phyloP scores from a whole-genome alignment of 1,140 invertebrate genomes.

The Hycleus phaleratus region DNA sequence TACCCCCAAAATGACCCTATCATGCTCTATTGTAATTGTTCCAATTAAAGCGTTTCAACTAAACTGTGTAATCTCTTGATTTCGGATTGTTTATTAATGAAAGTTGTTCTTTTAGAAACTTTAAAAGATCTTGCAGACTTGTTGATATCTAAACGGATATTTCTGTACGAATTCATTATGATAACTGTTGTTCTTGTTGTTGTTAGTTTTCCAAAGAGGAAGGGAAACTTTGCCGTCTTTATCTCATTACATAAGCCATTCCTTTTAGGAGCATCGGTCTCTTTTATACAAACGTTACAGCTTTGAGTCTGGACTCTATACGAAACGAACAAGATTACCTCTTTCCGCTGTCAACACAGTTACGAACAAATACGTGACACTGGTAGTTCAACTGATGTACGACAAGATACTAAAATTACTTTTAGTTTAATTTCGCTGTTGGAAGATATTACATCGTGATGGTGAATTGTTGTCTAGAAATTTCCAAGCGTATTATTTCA shows the following conservation, averaged over 20 bases:
- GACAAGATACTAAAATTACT: constrained; percentile 1
- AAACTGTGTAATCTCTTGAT: no score
- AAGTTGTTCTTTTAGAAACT: neutral
- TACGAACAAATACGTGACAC: constrained; percentile 12
- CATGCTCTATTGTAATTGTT: no score
- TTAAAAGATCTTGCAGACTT: no score
- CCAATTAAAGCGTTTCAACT: no score
- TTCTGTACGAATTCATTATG: no score
- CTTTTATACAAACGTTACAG: neutral
- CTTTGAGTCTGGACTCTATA: constrained; percentile 12
- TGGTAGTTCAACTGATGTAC: neutral
- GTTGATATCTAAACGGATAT: no score
- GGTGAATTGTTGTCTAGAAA: no score
- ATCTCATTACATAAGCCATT: constrained; percentile 7
- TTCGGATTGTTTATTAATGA: neutral
- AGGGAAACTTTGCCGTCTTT: neutral
- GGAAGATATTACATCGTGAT: neutral
- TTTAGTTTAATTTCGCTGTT: neutral
- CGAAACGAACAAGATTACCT: constrained; percentile 12
- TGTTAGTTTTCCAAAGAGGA: neutral
- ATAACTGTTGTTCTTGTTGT: neutral
- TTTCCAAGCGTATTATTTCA: no score
- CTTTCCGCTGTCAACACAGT: constrained; percentile 14
- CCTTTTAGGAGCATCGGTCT: constrained; percentile 3
- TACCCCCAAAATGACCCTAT: no score